Evolutionary conservation across 2,888 invertebrate genomes (phyloP).

Genomic region (Camptogramma bilineatum): DNA sequence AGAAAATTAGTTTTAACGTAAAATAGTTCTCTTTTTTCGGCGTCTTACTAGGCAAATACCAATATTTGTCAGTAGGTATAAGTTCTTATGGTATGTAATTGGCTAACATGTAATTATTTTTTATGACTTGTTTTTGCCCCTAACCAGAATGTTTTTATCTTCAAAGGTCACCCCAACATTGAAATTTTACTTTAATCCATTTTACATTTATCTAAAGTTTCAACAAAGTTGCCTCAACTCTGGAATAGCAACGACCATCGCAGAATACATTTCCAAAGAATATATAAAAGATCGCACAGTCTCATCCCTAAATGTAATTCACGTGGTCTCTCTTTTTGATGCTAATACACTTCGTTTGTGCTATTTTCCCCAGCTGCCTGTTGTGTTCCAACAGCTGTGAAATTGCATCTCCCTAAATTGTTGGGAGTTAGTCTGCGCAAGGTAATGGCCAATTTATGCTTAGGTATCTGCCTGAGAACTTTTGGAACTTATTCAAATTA

Average conservation of each 20-base stretch:
- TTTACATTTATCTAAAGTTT: background rate
- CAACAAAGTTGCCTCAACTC: background rate
- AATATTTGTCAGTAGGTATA: too few relatives aligned
- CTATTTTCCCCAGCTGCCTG: slow-evolving; percentile 49
- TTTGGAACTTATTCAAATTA: slow-evolving; percentile 3
- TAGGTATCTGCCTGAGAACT: slow-evolving; percentile 23
- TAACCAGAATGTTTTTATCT: background rate
- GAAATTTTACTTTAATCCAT: background rate
- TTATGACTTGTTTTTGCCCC: background rate
- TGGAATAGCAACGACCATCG: background rate
- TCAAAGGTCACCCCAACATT: background rate
- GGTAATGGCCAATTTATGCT: slow-evolving; percentile 35
- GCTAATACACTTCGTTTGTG: slow-evolving; percentile 56
- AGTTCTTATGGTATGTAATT: background rate
- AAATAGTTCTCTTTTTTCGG: background rate
- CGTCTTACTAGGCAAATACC: too few relatives aligned
- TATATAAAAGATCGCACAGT: slow-evolving; percentile 50
- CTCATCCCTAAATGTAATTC: slow-evolving; percentile 40
- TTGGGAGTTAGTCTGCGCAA: slow-evolving; percentile 50
- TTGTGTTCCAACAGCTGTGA: slow-evolving; percentile 71
- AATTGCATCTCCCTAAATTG: slow-evolving; percentile 70
- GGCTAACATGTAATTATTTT: background rate
- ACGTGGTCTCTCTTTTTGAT: slow-evolving; percentile 57
- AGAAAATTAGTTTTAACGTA: background rate
- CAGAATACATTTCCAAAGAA: slow-evolving; percentile 9